Evolutionary conservation across 2,113 vertebrate species (phyloP).

Genomic region (Todiramphus chloris): DNA sequence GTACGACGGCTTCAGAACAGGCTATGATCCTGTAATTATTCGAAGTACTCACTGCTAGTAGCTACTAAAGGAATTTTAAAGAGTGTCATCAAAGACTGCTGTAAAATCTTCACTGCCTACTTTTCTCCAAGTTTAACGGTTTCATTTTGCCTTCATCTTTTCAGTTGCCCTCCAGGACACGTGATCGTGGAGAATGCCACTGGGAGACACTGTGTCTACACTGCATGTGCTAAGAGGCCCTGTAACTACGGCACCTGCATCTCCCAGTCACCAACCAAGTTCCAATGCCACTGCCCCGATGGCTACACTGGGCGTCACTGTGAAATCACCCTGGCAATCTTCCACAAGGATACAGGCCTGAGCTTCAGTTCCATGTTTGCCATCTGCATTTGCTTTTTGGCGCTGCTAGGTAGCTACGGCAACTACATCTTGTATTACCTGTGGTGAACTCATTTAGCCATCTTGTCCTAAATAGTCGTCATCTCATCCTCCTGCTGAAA

Average conservation of each 20-base stretch:
- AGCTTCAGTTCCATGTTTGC: constrained; percentile 89
- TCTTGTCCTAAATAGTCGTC: background rate
- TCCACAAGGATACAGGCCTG: constrained; percentile 82
- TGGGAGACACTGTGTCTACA: constrained; percentile 80
- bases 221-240: constrained; percentile 80
- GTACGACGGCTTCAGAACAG: background rate
- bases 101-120: background rate
- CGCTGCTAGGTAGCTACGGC: constrained; percentile 81
- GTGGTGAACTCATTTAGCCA: constrained; percentile 42
- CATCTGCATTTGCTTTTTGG: constrained; percentile 89
- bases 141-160: background rate
- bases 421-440: constrained; percentile 79
- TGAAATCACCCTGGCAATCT: constrained; percentile 81
- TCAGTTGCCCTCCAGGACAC: constrained; percentile 85
- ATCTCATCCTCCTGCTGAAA: background rate
- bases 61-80: background rate
- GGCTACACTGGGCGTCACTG: constrained; percentile 84
- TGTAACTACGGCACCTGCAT: constrained; percentile 85
- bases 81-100: background rate
- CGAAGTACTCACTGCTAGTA: background rate
- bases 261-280: constrained; percentile 79
- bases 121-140: background rate
- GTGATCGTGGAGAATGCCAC: constrained; percentile 81
- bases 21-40: background rate
- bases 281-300: constrained; percentile 82